phyloP scores from a whole-genome alignment of 2,888 invertebrate genomes.

The Nomada lathburiana region DNA sequence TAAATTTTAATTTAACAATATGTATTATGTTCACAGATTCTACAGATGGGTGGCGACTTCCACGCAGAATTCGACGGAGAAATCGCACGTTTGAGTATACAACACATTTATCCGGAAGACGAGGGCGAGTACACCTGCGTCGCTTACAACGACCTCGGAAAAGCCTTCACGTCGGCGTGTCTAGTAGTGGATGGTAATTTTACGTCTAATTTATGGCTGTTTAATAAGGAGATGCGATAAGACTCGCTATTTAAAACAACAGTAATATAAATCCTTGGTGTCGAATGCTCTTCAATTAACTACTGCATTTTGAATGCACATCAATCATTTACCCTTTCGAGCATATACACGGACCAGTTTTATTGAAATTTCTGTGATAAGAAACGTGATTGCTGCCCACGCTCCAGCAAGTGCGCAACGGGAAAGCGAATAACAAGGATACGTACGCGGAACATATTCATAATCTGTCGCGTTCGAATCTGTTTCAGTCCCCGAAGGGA shows the following conservation, averaged over 20 bases:
- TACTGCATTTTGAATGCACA: neutral
- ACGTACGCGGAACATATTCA: neutral
- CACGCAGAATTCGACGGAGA: conserved; percentile 89
- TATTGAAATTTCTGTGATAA: conserved; percentile 31
- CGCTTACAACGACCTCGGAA: conserved; percentile 93
- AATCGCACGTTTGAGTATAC: conserved; percentile 90
- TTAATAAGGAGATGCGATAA: conserved; percentile 6
- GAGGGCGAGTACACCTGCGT: conserved; percentile 95
- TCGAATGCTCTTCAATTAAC: conserved; percentile 27
- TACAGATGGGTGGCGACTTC: conserved; percentile 89
- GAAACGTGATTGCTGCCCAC: conserved; percentile 19
- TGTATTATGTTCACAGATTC: conserved; percentile 84
- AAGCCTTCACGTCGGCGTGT: conserved; percentile 92
- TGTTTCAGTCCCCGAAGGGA: conserved; percentile 91
- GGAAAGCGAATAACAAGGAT: neutral
- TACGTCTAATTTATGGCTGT: conserved; percentile 12
- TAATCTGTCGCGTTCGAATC: conserved; percentile 1
- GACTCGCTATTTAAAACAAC: neutral
- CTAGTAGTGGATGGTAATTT: conserved; percentile 92
- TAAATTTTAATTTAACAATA: neutral
- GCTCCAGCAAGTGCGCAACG: no score
- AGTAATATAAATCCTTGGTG: conserved; percentile 14
- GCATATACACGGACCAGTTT: neutral
- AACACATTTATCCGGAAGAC: conserved; percentile 93
- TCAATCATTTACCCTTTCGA: neutral